A percentile compares a stretch with the other conserved stretches of the same genome.
Conservation (phyloP, 2,113 vertebrate genomes). For the Nibea albiflora region DNA sequence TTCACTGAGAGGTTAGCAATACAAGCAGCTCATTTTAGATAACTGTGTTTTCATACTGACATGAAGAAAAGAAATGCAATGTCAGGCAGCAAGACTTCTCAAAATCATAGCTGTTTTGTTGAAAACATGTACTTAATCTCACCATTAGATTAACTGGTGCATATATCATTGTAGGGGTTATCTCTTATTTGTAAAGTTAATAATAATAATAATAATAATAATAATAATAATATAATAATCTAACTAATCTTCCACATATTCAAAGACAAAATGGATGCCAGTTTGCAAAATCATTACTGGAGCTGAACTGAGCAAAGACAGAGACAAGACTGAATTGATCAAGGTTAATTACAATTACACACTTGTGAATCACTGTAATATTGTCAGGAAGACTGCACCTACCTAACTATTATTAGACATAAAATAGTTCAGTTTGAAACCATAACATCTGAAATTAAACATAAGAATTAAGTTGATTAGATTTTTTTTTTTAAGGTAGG, state of each 20-base stretch:
- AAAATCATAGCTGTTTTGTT: neutral
- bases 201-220: no score
- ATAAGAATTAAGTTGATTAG: neutral
- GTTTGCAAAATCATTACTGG: neutral
- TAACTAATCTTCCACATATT: neutral
- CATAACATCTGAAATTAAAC: neutral
- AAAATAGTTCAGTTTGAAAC: neutral
- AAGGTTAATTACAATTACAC: slow-evolving; percentile 51
- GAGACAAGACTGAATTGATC: slow-evolving; percentile 25
- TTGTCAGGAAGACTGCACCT: slow-evolving; percentile 25
- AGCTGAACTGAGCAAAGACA: neutral
- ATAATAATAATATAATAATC: no score
- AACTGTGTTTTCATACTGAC: neutral
- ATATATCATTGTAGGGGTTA: neutral
- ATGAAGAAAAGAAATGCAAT: slow-evolving; percentile 3
- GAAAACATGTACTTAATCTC: neutral
- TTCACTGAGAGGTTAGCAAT: neutral
- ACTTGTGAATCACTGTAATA: slow-evolving; percentile 55
- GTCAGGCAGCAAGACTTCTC: neutral
- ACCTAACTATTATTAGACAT: neutral
- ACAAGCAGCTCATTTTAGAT: neutral
- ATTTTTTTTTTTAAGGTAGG: no score
- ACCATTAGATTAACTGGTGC: neutral
- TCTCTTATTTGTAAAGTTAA: no score
- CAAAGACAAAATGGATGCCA: neutral